phyloP scores from a whole-genome alignment of 1,140 invertebrate genomes.

The Pachypsylla venusta region DNA sequence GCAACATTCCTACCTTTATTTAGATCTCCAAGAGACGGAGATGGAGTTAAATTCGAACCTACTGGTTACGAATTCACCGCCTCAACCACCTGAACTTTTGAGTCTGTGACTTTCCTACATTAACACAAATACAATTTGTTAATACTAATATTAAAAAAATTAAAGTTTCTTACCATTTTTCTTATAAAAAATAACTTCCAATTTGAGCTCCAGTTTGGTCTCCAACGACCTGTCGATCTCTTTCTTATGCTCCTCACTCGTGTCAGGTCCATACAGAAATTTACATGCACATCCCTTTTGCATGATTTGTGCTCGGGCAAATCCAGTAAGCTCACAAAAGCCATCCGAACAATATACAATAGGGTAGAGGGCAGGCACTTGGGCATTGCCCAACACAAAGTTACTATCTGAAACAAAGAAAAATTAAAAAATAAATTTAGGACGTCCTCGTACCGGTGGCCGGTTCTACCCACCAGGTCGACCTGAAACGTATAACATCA shows the following conservation, averaged over 20 bases:
- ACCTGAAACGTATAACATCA: too few species aligned
- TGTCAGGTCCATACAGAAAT: constrained; percentile 85
- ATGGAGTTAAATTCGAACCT: too few species aligned
- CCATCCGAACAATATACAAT: constrained; percentile 97
- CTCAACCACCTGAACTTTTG: too few species aligned
- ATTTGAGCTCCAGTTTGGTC: constrained; percentile 77
- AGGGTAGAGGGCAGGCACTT: constrained; percentile 72
- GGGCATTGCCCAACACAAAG: constrained; percentile 93
- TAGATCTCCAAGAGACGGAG: too few species aligned
- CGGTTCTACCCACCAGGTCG: too few species aligned
- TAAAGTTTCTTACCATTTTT: constrained; percentile 72
- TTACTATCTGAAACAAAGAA: constrained; percentile 74
- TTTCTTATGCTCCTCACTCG: constrained; percentile 68
- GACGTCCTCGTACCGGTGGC: neutral
- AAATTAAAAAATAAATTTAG: constrained; percentile 17
- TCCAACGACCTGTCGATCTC: constrained; percentile 82
- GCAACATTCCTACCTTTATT: too few species aligned
- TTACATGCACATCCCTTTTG: constrained; percentile 92
- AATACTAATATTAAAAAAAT: too few species aligned
- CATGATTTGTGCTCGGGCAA: constrained; percentile 86
- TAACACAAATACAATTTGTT: too few species aligned
- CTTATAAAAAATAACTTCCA: constrained; percentile 88
- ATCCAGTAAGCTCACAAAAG: constrained; percentile 92
- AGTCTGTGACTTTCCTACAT: too few species aligned
- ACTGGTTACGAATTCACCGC: too few species aligned